Percentiles rank a stretch among this genome's conserved stretches.
Evolutionary conservation across 2,888 invertebrate species (phyloP).

Genomic region (Fissipunctia ypsillon): DNA sequence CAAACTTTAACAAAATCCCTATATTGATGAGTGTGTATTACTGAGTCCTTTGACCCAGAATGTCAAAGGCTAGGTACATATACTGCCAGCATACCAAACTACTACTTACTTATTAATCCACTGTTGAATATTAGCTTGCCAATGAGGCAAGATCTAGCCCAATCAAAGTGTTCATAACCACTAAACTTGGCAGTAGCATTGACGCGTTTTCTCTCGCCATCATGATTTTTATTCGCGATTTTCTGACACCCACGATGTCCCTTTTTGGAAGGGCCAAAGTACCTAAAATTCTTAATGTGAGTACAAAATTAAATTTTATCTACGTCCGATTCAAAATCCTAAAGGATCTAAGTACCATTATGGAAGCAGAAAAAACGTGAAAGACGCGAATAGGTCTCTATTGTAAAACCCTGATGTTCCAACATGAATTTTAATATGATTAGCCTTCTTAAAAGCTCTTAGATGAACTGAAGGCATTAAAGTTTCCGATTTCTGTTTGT

Average conservation of each 20-base stretch:
- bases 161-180: background rate
- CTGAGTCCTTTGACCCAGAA: constrained; percentile 5
- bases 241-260: background rate
- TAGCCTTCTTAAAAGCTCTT: constrained; percentile 14
- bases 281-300: background rate
- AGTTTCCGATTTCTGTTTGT: constrained; percentile 26
- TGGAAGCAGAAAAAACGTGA: constrained; percentile 19
- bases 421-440: constrained; percentile 51
- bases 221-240: background rate
- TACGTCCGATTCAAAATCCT: constrained; percentile 7
- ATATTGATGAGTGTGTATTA: too few relatives aligned
- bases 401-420: constrained; percentile 14
- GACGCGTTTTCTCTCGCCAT: accelerated
- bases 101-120: background rate
- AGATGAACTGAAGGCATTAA: constrained; percentile 17
- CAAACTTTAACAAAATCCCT: background rate
- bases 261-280: background rate
- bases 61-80: background rate
- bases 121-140: background rate
- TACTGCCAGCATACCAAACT: background rate
- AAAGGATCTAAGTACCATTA: constrained; percentile 12
- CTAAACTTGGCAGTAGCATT: background rate
- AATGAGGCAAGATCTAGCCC: background rate
- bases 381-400: constrained; percentile 27
- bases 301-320: constrained; percentile 31